phyloP scores from a whole-genome alignment of 2,888 invertebrate genomes.

The Heliconius hortense region DNA sequence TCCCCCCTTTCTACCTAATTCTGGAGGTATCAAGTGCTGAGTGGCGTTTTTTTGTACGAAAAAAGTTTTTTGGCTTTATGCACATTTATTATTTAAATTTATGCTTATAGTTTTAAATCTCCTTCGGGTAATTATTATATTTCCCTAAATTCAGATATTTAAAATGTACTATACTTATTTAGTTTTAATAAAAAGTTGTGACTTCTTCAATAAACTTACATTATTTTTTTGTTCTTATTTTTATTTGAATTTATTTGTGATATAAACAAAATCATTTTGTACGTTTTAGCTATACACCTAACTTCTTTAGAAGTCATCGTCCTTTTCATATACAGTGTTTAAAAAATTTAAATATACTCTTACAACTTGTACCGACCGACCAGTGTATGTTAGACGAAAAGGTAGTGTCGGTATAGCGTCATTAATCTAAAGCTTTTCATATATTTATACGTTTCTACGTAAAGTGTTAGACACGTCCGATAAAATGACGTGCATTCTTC shows the following conservation, averaged over 20 bases:
- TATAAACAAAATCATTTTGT: not conserved
- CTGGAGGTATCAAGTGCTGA: no score
- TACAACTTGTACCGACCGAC: constrained; percentile 11
- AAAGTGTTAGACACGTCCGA: constrained; percentile 2
- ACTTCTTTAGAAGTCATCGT: not conserved
- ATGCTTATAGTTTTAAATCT: no score
- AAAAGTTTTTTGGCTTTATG: no score
- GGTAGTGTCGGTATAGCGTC: constrained; percentile 9
- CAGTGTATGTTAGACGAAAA: constrained; percentile 9
- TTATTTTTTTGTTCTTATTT: no score
- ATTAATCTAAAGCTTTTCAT: constrained; percentile 25
- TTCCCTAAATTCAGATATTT: no score
- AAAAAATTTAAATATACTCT: constrained; percentile 10
- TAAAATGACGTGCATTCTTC: constrained; percentile 3
- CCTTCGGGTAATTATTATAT: no score
- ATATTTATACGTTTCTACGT: not conserved
- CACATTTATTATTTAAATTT: no score
- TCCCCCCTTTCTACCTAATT: no score
- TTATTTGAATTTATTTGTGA: not conserved
- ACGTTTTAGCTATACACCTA: not conserved
- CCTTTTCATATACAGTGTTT: not conserved
- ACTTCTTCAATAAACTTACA: no score
- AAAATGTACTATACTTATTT: no score
- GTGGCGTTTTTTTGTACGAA: no score
- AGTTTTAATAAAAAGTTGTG: no score